phyloP scores from a whole-genome alignment of 2,797 vertebrate genomes.

The Sebastes matsubarae region DNA sequence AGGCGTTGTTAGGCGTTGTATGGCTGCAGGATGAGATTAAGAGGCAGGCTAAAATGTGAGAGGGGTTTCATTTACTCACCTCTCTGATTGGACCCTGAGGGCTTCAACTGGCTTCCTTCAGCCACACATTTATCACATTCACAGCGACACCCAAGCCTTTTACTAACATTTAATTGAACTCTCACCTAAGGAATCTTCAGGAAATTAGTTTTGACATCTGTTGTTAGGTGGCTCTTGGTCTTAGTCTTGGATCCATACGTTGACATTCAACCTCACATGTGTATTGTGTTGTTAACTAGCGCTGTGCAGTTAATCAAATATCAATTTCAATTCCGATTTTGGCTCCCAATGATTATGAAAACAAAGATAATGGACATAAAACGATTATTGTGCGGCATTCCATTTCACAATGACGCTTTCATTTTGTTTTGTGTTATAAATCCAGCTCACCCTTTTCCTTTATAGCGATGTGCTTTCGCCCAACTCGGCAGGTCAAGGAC shows the following conservation, averaged over 20 bases:
- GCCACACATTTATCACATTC: slow-evolving; percentile 2
- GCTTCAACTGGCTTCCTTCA: not conserved
- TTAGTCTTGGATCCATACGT: not conserved
- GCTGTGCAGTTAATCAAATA: too few species aligned
- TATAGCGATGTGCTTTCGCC: too few species aligned
- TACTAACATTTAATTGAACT: slow-evolving; percentile 42
- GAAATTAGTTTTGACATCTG: slow-evolving; percentile 9
- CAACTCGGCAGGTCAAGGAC: too few species aligned
- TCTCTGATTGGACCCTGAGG: slow-evolving; percentile 34
- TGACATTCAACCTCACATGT: not conserved
- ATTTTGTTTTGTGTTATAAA: too few species aligned
- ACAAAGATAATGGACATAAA: too few species aligned
- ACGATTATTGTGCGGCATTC: too few species aligned
- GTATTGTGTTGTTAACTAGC: not conserved
- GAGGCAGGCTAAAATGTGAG: not conserved
- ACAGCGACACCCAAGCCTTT: not conserved
- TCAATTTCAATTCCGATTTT: too few species aligned
- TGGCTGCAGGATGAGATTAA: not conserved
- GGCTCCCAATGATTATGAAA: too few species aligned
- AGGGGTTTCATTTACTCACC: not conserved
- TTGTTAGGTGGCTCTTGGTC: not conserved
- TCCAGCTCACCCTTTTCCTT: too few species aligned
- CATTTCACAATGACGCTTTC: too few species aligned
- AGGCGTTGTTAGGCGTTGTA: not conserved
- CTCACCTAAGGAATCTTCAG: not conserved